These are phyloP conservation scores for Eustalomyia histrio DNA, from an alignment of 2,888 invertebrate genomes.

Conservation along the genomic window DNA sequence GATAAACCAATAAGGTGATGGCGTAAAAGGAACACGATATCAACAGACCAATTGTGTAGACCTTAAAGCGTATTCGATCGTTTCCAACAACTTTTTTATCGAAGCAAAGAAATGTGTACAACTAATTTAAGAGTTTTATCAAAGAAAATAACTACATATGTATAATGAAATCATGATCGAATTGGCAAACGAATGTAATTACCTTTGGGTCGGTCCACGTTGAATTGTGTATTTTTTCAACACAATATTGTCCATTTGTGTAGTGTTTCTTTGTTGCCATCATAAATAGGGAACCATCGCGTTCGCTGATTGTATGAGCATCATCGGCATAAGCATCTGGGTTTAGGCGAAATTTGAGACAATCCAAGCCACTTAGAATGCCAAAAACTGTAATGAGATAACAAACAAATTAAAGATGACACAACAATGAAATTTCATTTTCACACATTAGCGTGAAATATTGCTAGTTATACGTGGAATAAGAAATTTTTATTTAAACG, in stretches of 20 bases:
- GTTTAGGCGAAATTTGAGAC: constrained; percentile 74
- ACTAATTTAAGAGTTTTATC: constrained; percentile 69
- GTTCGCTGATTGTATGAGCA: constrained; percentile 72
- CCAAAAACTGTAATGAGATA: constrained; percentile 72
- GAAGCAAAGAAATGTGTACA: constrained; percentile 77
- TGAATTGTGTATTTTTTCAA: constrained; percentile 73
- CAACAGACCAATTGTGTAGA: constrained; percentile 79
- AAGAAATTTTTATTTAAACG: no score
- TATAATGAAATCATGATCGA: constrained; percentile 10
- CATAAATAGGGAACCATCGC: constrained; percentile 74
- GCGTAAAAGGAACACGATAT: constrained; percentile 85
- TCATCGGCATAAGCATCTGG: constrained; percentile 73
- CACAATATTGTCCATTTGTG: constrained; percentile 75
- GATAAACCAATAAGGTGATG: constrained; percentile 84
- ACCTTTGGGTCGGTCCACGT: constrained; percentile 71
- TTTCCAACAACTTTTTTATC: constrained; percentile 74
- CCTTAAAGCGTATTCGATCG: constrained; percentile 74
- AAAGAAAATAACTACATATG: constrained; percentile 21
- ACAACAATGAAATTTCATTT: not conserved
- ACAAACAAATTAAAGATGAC: not conserved
- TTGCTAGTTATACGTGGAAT: not conserved
- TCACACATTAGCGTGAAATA: constrained; percentile 20
- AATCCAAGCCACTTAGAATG: constrained; percentile 73
- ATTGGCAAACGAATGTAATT: constrained; percentile 46
- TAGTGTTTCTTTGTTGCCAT: constrained; percentile 69